Conservation (phyloP, 2,888 invertebrate genomes). For the Biston betularia region DNA sequence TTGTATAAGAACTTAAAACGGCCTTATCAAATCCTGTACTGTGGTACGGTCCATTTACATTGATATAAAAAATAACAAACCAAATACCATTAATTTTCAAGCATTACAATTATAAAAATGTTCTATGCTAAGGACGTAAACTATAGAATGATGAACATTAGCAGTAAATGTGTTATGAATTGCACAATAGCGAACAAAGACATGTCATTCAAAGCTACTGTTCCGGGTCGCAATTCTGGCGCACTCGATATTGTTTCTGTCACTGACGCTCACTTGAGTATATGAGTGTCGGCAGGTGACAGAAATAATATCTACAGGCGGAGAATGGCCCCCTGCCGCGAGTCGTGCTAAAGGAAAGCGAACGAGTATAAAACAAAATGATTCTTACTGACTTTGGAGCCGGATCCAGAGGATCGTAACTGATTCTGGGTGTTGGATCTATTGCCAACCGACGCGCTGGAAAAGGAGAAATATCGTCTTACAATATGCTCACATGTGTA, state of each 20-base stretch:
- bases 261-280: not conserved
- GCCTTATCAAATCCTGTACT: not conserved
- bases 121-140: constrained; percentile 24
- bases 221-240: constrained; percentile 17
- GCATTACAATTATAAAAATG: constrained; percentile 23
- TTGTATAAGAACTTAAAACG: not conserved
- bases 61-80: not conserved
- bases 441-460: constrained; percentile 84
- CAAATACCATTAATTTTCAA: constrained; percentile 8
- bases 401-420: constrained; percentile 87
- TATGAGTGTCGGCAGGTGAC: not conserved
- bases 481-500: not conserved
- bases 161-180: constrained; percentile 32
- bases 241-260: constrained; percentile 8
- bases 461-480: constrained; percentile 43
- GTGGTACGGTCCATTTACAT: not conserved
- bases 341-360: constrained; percentile 74
- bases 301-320: constrained; percentile 5
- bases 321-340: constrained; percentile 23
- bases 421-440: constrained; percentile 83
- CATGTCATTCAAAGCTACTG: constrained; percentile 25
- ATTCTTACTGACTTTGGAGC: constrained; percentile 99
- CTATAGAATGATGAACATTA: constrained; percentile 29
- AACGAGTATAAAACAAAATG: constrained; percentile 83
- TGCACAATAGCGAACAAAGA: constrained; percentile 30